These are phyloP conservation scores for Drosophila rufa DNA, from an alignment of 1,140 invertebrate genomes.

Conservation along the genomic window DNA sequence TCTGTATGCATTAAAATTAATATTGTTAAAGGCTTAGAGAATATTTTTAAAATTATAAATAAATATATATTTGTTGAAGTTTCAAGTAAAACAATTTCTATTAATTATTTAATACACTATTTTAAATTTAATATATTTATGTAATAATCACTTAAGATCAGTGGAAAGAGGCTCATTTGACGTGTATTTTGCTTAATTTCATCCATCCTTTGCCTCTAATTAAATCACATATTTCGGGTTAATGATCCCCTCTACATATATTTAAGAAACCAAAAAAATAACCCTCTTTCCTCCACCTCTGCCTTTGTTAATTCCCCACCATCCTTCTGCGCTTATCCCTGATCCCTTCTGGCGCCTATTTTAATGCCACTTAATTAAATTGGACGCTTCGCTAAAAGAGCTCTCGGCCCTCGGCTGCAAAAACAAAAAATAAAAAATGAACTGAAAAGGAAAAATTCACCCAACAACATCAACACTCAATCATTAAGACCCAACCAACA, in stretches of 20 bases:
- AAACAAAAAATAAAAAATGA: conserved; percentile 30
- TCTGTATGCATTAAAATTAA: too few species aligned
- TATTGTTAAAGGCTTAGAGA: too few species aligned
- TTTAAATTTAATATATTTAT: too few species aligned
- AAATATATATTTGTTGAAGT: too few species aligned
- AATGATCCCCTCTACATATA: neutral
- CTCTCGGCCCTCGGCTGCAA: conserved; percentile 6
- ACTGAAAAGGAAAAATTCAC: conserved; percentile 30
- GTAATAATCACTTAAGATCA: neutral
- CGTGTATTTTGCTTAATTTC: neutral
- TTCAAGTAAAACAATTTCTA: too few species aligned
- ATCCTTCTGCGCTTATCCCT: conserved; percentile 1
- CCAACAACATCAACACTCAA: conserved; percentile 65
- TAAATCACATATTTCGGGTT: conserved; percentile 1
- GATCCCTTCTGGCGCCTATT: conserved; percentile 38
- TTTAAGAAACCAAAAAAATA: neutral
- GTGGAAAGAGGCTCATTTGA: neutral
- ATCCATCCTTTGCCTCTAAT: neutral
- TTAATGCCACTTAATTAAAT: conserved; percentile 74
- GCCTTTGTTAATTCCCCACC: conserved; percentile 3
- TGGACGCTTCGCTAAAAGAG: conserved; percentile 36
- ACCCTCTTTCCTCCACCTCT: neutral
- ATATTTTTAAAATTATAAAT: too few species aligned
- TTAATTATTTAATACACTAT: too few species aligned
- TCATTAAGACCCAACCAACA: conserved; percentile 47